Percentiles rank a stretch among this genome's conserved stretches.
These are phyloP conservation scores for Pammene aurita DNA, from an alignment of 2,888 invertebrate genomes.

Conservation along the genomic window DNA sequence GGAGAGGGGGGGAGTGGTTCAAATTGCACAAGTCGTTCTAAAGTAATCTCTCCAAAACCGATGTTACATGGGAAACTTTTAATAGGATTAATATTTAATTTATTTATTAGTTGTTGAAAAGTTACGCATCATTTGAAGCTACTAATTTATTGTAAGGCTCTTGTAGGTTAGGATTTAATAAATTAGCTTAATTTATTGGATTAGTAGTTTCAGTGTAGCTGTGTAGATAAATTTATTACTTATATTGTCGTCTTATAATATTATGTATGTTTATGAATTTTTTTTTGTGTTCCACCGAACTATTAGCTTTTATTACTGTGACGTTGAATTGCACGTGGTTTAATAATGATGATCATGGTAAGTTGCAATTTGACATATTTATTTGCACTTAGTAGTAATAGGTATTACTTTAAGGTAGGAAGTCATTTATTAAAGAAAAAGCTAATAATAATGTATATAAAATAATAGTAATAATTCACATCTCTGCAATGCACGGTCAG, in stretches of 20 bases:
- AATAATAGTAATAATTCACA: no score
- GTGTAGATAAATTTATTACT: neutral
- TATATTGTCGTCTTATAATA: no score
- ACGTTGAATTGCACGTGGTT: neutral
- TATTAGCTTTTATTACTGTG: no score
- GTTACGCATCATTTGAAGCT: conserved; percentile 34
- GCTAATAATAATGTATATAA: no score
- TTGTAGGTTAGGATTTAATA: neutral
- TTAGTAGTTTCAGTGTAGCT: neutral
- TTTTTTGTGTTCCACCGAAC: no score
- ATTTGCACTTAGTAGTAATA: no score
- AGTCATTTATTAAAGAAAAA: no score
- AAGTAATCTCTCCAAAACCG: conserved; percentile 61
- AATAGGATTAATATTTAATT: conserved; percentile 70
- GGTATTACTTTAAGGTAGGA: no score
- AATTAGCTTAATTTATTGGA: conserved; percentile 7
- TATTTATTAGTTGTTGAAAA: conserved; percentile 52
- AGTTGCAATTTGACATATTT: no score
- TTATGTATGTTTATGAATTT: no score
- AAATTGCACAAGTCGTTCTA: conserved; percentile 49
- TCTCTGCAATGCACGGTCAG: no score
- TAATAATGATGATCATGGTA: no score
- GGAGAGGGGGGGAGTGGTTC: conserved; percentile 45
- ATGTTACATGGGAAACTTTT: conserved; percentile 63
- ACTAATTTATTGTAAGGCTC: conserved; percentile 31